Conservation (phyloP, 2,113 vertebrate species). For the Centropristis striata region DNA sequence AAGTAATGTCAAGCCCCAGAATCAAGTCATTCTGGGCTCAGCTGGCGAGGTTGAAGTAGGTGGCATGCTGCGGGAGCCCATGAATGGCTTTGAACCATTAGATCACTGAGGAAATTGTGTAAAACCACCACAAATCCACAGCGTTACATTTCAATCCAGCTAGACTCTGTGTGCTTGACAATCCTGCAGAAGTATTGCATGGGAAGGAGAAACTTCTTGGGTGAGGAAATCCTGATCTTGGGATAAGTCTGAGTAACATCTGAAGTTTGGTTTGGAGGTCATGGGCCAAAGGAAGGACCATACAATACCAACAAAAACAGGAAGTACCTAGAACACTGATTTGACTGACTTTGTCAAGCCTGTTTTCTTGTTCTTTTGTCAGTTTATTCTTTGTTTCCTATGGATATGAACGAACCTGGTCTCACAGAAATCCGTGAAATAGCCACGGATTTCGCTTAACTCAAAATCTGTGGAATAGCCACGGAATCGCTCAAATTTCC, state of each 20-base stretch:
- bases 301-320: too few relatives aligned
- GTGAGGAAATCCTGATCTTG: neutral
- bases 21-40: conserved; percentile 51
- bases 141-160: conserved; percentile 3
- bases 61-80: conserved; percentile 10
- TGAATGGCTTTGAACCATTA: conserved; percentile 36
- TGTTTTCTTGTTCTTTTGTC: too few relatives aligned
- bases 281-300: neutral
- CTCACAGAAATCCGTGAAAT: too few relatives aligned
- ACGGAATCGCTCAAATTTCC: too few relatives aligned
- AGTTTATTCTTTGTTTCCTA: too few relatives aligned
- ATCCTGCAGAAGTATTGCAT: conserved; percentile 6
- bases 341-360: too few relatives aligned
- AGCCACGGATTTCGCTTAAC: too few relatives aligned
- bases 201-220: neutral
- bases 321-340: too few relatives aligned
- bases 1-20: conserved; percentile 38
- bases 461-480: too few relatives aligned
- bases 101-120: conserved; percentile 35
- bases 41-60: conserved; percentile 30
- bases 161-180: neutral
- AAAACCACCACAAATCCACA: conserved; percentile 5
- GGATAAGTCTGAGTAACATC: neutral
- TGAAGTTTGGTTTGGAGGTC: neutral
- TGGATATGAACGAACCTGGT: too few relatives aligned